Conservation (phyloP, 30 jellyfish, hydroid and myxozoan species). For the Sanderia malayensis region DNA sequence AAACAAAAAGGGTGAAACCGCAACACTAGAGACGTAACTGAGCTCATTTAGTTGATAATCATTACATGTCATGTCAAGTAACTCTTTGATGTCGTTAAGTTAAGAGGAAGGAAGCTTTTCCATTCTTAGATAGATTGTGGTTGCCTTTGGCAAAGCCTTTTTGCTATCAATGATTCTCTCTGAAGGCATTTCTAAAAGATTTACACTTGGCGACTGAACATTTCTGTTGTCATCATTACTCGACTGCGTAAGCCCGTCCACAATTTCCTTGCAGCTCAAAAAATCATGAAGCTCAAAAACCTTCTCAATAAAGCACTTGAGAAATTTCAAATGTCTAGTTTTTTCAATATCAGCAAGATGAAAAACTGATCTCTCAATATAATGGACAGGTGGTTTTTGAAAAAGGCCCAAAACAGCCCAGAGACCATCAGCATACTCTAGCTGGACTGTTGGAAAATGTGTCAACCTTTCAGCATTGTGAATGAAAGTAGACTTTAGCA, state of each 20-base stretch:
- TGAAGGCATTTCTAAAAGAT: not conserved
- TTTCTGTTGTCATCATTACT: not conserved
- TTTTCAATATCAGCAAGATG: not conserved
- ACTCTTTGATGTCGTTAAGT: too few species aligned
- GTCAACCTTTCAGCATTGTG: slow-evolving; percentile 28
- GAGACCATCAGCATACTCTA: not conserved
- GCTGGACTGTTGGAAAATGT: slow-evolving; percentile 8
- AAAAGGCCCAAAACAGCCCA: not conserved
- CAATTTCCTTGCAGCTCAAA: not conserved
- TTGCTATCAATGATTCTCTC: not conserved
- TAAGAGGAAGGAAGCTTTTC: slow-evolving; percentile 12
- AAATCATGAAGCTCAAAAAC: not conserved
- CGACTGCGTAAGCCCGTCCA: not conserved
- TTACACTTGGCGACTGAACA: not conserved
- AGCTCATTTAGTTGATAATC: too few species aligned
- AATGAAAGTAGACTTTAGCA: slow-evolving; percentile 8
- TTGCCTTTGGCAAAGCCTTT: slow-evolving; percentile 1
- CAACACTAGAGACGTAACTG: too few species aligned
- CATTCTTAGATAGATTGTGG: slow-evolving; percentile 20
- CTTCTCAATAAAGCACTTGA: not conserved
- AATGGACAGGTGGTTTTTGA: not conserved
- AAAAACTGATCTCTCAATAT: not conserved
- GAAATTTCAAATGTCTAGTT: not conserved
- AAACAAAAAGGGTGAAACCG: too few species aligned
- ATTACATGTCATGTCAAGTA: too few species aligned